Evolutionary conservation across 2,797 vertebrate species (phyloP), one percentile per base, ranked within the genome.

Genomic region (Cuculus canorus): DNA sequence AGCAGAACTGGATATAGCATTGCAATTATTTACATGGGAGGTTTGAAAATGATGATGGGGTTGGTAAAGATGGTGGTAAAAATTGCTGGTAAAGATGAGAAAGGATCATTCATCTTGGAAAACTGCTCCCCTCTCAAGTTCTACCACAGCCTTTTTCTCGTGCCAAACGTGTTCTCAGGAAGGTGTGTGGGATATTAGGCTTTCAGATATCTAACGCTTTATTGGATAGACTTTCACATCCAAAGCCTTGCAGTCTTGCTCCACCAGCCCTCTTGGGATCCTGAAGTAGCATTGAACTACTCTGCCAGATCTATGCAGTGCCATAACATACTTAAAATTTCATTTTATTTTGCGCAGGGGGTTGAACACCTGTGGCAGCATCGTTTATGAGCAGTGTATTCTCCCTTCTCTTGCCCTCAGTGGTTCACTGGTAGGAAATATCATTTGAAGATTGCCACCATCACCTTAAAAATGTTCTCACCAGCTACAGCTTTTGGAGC

Each of bases 1-100:
- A 80, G 16, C 17, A 79, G 43, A 60, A 64, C 3, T 1, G 0
- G 43, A 48, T 25, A 48, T 22, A 59, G 30, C 0, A 4, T 10
- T 21, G 13, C 21, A 5, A 54, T 91, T 53, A 39, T 45, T 72
- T 64, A 43, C 1, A 0, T 5, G 24, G 48, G 47, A 63, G 32
- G 27, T 22, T 78, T 73, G 30, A 19, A 70, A 54, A 45, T 17
- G 5, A 33, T 15, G 48, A 41, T 32, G 37, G 68, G 80, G 23
- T 17, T 48, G 47, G 22, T 48, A 48, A 47, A 47, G 45, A 47
- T 47, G 21, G 45, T 47, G 19, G 45, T 47, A 22, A 15, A 57
- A 48, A 63, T 28, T 1, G 0, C 23, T 17, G 14, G 27, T 45
- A 57, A 70, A 75, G 43, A 32, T n/a, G 39, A 88, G 65, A 81